Conservation (phyloP, 2,888 invertebrate genomes). For the Polydrusus cervinus region DNA sequence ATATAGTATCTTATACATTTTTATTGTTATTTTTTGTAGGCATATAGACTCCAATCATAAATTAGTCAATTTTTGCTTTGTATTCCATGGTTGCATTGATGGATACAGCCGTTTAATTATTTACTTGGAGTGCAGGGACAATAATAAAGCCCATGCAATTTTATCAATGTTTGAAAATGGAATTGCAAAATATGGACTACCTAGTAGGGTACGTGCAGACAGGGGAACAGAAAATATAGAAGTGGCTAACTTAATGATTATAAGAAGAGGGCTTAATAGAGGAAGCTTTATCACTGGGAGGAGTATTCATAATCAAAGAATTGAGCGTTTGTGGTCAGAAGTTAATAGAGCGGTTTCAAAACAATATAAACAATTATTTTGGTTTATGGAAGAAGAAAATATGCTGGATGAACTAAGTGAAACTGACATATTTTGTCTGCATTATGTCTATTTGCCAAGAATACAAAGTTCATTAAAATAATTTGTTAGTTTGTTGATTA, state of each 20-base stretch:
- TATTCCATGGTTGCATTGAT: slow-evolving; percentile 7
- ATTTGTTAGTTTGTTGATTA: slow-evolving; percentile 9
- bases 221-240: slow-evolving; percentile 9
- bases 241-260: slow-evolving; percentile 5
- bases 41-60: slow-evolving; percentile 9
- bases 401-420: slow-evolving; percentile 6
- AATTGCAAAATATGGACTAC: slow-evolving; percentile 3
- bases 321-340: slow-evolving; percentile 7
- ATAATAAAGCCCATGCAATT: slow-evolving; percentile 7
- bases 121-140: slow-evolving; percentile 2
- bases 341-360: slow-evolving; percentile 7
- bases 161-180: slow-evolving; percentile 9
- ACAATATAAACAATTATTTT: slow-evolving; percentile 9
- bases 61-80: slow-evolving; percentile 3
- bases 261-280: slow-evolving; percentile 7
- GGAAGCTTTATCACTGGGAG: slow-evolving; percentile 7
- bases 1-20: not conserved
- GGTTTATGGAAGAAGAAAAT: slow-evolving; percentile 9
- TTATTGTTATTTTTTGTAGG: not conserved
- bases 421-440: slow-evolving; percentile 7
- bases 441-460: slow-evolving; percentile 9
- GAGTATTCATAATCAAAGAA: slow-evolving; percentile 9
- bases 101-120: slow-evolving; percentile 9
- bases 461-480: not conserved
- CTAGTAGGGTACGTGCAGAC: slow-evolving; percentile 7